Evolutionary conservation across 2,888 invertebrate genomes (phyloP).

Genomic region (Petrolisthes cinctipes): DNA sequence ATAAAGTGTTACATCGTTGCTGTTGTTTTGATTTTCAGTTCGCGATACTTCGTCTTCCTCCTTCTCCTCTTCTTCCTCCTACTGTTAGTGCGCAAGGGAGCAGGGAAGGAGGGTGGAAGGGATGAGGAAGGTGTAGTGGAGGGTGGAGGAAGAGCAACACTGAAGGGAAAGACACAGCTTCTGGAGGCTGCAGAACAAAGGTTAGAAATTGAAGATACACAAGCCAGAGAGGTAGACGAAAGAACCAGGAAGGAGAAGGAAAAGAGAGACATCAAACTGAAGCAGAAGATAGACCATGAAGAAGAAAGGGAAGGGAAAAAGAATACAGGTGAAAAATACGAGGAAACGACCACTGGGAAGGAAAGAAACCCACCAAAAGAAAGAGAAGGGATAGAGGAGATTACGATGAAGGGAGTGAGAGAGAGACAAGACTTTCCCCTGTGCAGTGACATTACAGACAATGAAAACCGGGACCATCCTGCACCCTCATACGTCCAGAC

Average conservation of each 20-base stretch:
- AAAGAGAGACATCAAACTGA: too few relatives aligned
- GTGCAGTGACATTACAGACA: conserved; percentile 15
- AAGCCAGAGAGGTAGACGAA: too few relatives aligned
- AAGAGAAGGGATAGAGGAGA: neutral
- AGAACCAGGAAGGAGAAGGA: too few relatives aligned
- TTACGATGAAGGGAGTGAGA: neutral
- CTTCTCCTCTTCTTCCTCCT: neutral
- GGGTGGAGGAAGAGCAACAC: neutral
- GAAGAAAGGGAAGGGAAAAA: too few relatives aligned
- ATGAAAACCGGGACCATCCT: neutral
- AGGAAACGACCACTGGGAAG: too few relatives aligned
- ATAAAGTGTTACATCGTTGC: too few relatives aligned
- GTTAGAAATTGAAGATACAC: too few relatives aligned
- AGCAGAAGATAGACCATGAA: too few relatives aligned
- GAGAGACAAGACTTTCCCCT: neutral
- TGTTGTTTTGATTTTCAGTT: too few relatives aligned
- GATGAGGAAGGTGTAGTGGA: neutral
- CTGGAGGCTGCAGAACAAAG: too few relatives aligned
- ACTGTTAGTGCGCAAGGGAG: neutral
- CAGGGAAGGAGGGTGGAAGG: neutral
- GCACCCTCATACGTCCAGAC: conserved; percentile 17
- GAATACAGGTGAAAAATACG: too few relatives aligned
- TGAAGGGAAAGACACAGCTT: too few relatives aligned
- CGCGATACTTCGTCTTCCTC: neutral
- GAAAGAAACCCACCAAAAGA: neutral